Conservation (phyloP, 2,797 vertebrate species). For the Thripadectes ignobilis region DNA sequence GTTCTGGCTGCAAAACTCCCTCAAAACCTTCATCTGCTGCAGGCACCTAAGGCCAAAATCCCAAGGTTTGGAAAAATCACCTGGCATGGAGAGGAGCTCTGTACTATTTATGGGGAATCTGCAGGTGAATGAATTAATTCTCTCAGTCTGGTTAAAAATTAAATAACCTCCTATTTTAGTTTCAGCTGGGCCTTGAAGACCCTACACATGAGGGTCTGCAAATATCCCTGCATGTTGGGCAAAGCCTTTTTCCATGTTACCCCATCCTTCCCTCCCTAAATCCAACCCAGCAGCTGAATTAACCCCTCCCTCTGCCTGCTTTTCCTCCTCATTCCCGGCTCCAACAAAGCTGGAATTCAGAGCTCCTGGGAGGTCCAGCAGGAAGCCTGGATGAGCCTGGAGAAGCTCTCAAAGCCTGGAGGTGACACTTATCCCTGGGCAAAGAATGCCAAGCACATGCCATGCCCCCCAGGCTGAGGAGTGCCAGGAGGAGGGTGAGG, state of each 20-base stretch:
- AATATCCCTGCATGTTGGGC: constrained; percentile 32
- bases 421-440: background rate
- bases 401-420: background rate
- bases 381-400: background rate
- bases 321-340: background rate
- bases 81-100: background rate
- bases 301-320: background rate
- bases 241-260: constrained; percentile 30
- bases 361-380: constrained; percentile 43
- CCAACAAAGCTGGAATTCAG: constrained; percentile 14
- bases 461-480: background rate
- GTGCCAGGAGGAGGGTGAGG: background rate
- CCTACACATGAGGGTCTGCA: background rate
- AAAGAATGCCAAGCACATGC: background rate
- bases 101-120: background rate
- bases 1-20: background rate
- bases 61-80: background rate
- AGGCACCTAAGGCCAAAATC: background rate
- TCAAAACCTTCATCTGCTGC: background rate
- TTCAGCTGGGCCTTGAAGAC: background rate
- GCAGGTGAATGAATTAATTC: background rate
- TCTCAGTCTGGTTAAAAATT: background rate
- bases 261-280: constrained; percentile 1
- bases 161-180: constrained; percentile 12
- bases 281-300: background rate